Conservation (phyloP, 53 echinoderm and acorn worm genomes). For the Arbacia lixula region DNA sequence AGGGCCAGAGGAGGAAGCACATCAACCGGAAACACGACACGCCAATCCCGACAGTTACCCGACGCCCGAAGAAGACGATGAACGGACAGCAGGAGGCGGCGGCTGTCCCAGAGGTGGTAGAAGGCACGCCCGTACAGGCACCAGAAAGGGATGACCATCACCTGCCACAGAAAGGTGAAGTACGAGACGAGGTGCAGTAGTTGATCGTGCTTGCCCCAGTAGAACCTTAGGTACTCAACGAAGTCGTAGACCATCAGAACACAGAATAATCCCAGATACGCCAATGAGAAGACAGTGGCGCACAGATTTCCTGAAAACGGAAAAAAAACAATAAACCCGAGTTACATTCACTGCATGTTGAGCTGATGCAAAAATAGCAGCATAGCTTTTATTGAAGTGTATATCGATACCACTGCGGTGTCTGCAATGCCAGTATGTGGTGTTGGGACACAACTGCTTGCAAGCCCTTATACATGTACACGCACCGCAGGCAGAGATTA, state of each 20-base stretch:
- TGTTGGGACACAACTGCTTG: too few species aligned
- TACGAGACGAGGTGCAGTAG: constrained; percentile 63
- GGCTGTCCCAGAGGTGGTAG: background rate
- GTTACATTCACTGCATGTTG: too few species aligned
- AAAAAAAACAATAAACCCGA: background rate
- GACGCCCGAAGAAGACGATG: background rate
- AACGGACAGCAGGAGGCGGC: background rate
- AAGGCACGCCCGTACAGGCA: constrained; percentile 37
- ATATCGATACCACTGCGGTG: too few species aligned
- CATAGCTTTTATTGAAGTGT: too few species aligned
- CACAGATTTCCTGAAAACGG: background rate
- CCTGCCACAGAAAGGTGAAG: constrained; percentile 70
- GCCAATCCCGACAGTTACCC: background rate
- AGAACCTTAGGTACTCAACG: constrained; percentile 10
- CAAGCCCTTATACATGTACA: too few species aligned
- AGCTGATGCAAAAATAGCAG: too few species aligned
- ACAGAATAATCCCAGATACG: constrained; percentile 30
- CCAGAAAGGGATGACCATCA: constrained; percentile 56
- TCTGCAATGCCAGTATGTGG: too few species aligned
- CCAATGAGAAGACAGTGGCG: constrained; percentile 2
- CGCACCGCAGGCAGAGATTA: too few species aligned
- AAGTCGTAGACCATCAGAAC: constrained; percentile 65
- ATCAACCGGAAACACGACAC: background rate
- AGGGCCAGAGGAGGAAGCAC: constrained; percentile 60
- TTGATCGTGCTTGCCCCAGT: constrained; percentile 58